Base-by-base conservation (phyloP, 1,140 invertebrate species). In the Apis cerana region DNA sequence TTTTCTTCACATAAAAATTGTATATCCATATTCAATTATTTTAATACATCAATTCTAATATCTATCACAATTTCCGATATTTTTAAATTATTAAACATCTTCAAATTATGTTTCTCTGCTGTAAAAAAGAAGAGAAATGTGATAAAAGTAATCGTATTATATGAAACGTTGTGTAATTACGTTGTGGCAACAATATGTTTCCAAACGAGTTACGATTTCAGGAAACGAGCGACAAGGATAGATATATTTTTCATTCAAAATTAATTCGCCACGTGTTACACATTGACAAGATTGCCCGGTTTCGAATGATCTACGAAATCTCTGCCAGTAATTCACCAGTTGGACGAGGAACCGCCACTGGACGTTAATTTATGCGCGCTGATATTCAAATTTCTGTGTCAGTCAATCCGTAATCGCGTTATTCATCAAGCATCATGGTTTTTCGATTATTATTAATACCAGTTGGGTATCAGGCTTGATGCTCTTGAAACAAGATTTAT, bases 301-400 rank as follows among this genome's bases (percentile, higher is more conserved):
- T 70, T 13, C 54, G 54, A 78, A 70, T 50, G 65, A 79, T 70
- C 76, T 70, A 43, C 52, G 76, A 70, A 79, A 79, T 59, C 43
- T 79, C 54, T 59, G 65, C 54, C 65, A 70, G 76, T 70, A 79
- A 79, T 70, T 69, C 76, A 59, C 54, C 48, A 43, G 21, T 59
- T 79, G 65, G n/a, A 79, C 54, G 76, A 50, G 64, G 11, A 13
- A 13, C 11, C 33, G 52, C 64, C 67, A 54, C 33, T 52, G 76
- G 7, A 48, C 43, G 54, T 10, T 78, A 69, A 78, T 69, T 78
- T 70, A 70, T 70, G 33, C 65, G 43, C 43, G 17, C 33, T 33
- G 64, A 78, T 68, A 68, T 58, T 69, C 75, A 77, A 77, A 77
- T 54, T 10, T 27, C 19, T 19, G 19, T 65, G 61, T 21, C 52